Base-by-base conservation (phyloP, 1,140 invertebrate species). In the Drosophila orosa region DNA sequence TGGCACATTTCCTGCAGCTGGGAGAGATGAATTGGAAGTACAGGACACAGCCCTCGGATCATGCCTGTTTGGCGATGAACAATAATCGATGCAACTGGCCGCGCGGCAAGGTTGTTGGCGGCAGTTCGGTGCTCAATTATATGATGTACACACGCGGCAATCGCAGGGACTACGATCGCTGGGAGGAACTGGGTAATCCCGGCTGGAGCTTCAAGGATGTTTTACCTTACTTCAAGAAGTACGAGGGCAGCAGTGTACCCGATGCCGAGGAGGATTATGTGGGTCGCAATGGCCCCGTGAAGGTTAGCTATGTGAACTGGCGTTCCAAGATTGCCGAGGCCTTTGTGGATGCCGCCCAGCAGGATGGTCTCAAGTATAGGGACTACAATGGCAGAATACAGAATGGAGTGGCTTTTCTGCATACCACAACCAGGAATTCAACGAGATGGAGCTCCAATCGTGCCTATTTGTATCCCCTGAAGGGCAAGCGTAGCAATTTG, bases 81-180 rank as follows among this genome's bases (percentile, higher is more conserved):
- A 93, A 93, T 24, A 93, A 93, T 65, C 92, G 92, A 27, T 94
- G 96, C 84, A 95, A 95, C 59, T 96, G 94, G 94, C 95, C 96
- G 0, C 92, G 95, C 52, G 96, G 96, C 3, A 96, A 96, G 90
- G 95, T 96, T 0, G 93, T 97, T 79, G 97, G 97, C 9, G 97
- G 97, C 2, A 97, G 96, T 0, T 96, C 96, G 45, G 96, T 96
- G 0, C 91, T 98, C 0, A 98, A 98, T 87, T 97, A 97, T 67
- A 97, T 98, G 97, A 96, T 98, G 40, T 97, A 98, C 74, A 96
- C 97, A 0, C 17, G 98, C 78, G 96, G 97, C 6, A 92, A 96
- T 82, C 92, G 94, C 6, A 79, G 87, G 10, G 96, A 98, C 86
- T 98, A 96, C 80, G 95, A 98, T 81, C 92, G 94, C 17, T 98